A percentile compares a stretch with the other conserved stretches of the same genome.
Evolutionary conservation across 2,113 vertebrate genomes (phyloP).

Genomic region (Bambusicola thoracicus): DNA sequence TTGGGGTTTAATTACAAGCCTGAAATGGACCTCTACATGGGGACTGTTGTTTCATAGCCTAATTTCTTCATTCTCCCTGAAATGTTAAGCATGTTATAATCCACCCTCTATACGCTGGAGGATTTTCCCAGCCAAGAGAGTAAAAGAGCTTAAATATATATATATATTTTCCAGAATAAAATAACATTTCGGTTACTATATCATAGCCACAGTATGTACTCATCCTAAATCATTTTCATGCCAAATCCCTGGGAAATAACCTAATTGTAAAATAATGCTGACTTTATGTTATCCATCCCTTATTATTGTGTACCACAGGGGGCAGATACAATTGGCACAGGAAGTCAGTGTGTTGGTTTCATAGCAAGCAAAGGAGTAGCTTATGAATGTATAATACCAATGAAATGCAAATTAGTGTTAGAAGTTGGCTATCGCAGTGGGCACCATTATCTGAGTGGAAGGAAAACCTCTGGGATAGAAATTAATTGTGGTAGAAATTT

Average conservation of each 20-base stretch:
- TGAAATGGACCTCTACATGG: background rate
- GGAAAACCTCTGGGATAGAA: background rate
- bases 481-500: background rate
- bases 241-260: background rate
- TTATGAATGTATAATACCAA: background rate
- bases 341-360: background rate
- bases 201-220: background rate
- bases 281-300: background rate
- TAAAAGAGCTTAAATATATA: background rate
- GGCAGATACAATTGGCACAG: background rate
- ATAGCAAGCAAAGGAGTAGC: background rate
- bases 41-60: background rate
- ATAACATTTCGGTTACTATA: background rate
- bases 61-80: background rate
- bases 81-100: background rate
- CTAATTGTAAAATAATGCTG: background rate
- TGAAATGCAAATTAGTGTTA: conserved; percentile 15
- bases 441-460: background rate
- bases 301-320: background rate
- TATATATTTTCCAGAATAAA: background rate
- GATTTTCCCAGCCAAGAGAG: background rate
- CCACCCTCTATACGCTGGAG: background rate
- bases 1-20: background rate
- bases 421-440: background rate
- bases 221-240: background rate